These are phyloP conservation scores for Tipula helvola DNA, from an alignment of 2,888 invertebrate genomes.

Conservation along the genomic window DNA sequence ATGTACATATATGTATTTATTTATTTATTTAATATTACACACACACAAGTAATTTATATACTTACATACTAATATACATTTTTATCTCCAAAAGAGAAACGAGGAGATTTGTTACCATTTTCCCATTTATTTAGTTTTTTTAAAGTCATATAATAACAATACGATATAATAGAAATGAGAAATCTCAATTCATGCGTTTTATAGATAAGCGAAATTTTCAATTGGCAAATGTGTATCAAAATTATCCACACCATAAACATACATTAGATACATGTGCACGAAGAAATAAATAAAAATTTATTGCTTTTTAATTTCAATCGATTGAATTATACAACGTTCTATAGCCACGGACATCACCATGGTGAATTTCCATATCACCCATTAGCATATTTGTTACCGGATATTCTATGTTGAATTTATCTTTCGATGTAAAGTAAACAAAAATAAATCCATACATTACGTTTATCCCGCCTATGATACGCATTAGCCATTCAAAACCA, in stretches of 20 bases:
- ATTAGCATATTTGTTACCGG: background rate
- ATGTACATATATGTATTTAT: too few relatives aligned
- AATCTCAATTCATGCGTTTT: background rate
- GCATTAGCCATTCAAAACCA: conserved; percentile 64
- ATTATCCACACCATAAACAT: background rate
- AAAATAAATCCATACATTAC: conserved; percentile 55
- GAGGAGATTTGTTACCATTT: background rate
- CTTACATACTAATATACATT: background rate
- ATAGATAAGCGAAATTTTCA: background rate
- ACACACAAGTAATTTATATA: too few relatives aligned
- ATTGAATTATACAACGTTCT: conserved; percentile 5
- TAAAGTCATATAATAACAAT: background rate
- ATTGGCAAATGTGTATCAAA: background rate
- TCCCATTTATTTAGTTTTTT: background rate
- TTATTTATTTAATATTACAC: too few relatives aligned
- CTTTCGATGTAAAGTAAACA: background rate
- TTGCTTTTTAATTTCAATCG: background rate
- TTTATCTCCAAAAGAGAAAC: background rate
- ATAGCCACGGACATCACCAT: background rate
- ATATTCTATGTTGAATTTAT: background rate
- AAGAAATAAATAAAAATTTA: background rate
- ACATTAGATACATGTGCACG: background rate
- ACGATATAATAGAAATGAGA: background rate
- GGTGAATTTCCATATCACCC: background rate
- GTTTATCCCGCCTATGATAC: conserved; percentile 55